These are phyloP conservation scores for Oopsacas minuta DNA, from an alignment of 37 sponge, comb jelly and placozoan genomes.

Conservation along the genomic window DNA sequence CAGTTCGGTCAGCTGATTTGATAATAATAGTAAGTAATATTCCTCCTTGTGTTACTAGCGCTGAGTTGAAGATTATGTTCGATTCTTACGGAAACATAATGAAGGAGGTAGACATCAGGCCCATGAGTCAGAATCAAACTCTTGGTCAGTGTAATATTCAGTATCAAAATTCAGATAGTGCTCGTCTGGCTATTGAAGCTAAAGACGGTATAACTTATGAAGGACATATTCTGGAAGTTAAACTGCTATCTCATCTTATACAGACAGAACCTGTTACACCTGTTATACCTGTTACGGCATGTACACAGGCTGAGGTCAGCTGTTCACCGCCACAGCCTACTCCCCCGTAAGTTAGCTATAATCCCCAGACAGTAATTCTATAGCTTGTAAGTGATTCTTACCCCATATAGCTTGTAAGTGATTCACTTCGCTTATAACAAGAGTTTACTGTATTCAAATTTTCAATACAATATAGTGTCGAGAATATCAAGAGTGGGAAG, in stretches of 20 bases:
- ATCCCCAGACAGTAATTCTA: too few relatives aligned
- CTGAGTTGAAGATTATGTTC: background rate
- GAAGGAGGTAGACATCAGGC: background rate
- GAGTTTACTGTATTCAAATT: background rate
- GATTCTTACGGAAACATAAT: background rate
- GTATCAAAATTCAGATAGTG: background rate
- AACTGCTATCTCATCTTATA: background rate
- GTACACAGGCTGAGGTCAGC: background rate
- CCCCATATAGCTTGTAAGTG: too few relatives aligned
- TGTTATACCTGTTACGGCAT: background rate
- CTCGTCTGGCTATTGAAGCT: background rate
- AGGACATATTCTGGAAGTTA: background rate
- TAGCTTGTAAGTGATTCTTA: too few relatives aligned
- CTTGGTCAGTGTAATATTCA: background rate
- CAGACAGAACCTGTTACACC: background rate
- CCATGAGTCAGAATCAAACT: background rate
- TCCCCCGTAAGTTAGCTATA: conserved; percentile 7
- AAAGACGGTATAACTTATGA: background rate
- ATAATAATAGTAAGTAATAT: background rate
- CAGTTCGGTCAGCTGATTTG: background rate
- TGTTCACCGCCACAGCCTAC: background rate
- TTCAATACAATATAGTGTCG: background rate
- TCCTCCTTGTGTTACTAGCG: background rate
- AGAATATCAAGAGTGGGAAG: background rate
- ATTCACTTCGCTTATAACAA: too few relatives aligned